Evolutionary conservation across 2,797 vertebrate genomes (phyloP).

Genomic region (Allobates femoralis): DNA sequence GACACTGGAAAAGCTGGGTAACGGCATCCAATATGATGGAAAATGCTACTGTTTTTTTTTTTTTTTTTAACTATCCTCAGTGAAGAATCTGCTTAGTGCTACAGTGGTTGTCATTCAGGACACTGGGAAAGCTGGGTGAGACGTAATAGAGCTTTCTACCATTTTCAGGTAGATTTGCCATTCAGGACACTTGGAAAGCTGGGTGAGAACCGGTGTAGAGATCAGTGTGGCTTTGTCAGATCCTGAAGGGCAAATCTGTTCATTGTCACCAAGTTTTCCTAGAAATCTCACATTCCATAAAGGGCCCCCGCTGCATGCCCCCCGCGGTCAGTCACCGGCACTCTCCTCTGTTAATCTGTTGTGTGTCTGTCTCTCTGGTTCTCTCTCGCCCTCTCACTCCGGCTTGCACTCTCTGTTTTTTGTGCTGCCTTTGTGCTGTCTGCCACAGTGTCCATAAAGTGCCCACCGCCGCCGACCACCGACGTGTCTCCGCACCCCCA

Average conservation of each 20-base stretch:
- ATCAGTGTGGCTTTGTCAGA: too few relatives aligned
- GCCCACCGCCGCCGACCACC: slow-evolving; percentile 94
- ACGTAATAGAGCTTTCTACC: too few relatives aligned
- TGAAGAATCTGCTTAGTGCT: too few relatives aligned
- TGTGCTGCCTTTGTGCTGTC: slow-evolving; percentile 74
- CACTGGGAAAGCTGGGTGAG: too few relatives aligned
- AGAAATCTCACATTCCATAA: not conserved
- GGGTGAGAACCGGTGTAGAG: too few relatives aligned
- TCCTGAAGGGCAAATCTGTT: not conserved
- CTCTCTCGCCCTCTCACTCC: slow-evolving; percentile 59
- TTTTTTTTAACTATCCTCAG: too few relatives aligned
- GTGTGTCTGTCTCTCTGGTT: slow-evolving; percentile 74
- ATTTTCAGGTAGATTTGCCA: too few relatives aligned
- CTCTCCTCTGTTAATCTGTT: slow-evolving; percentile 79
- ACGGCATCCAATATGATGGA: too few relatives aligned
- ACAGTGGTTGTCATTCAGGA: too few relatives aligned
- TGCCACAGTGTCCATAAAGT: slow-evolving; percentile 96
- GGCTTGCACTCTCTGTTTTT: slow-evolving; percentile 73
- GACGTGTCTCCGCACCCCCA: slow-evolving; percentile 97
- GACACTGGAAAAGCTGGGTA: not conserved
- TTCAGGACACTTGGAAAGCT: too few relatives aligned
- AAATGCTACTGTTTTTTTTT: too few relatives aligned
- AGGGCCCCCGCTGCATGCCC: not conserved
- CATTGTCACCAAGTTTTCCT: not conserved
- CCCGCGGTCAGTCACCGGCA: slow-evolving; percentile 68